Base-by-base conservation (phyloP, 2,113 vertebrate species). In the Paralichthys olivaceus region DNA sequence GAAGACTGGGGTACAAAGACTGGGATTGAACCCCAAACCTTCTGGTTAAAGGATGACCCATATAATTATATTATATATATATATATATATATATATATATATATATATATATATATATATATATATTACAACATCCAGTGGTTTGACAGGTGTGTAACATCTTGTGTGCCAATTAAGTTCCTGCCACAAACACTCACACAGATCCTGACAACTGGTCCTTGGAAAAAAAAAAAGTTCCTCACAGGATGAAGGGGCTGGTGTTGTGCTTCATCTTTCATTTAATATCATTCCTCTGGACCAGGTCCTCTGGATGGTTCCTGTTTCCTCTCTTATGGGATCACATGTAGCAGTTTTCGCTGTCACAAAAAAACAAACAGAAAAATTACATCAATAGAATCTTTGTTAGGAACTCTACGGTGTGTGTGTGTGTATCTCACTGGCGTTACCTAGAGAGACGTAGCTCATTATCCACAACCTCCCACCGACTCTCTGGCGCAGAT, bases 381-480 rank as follows among this genome's bases (percentile, higher is more conserved):
- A 76, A 76, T 58, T 2, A 60, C 34, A 71, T 74, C 54, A 80
- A 80, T 75, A 54, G 65, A 69, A 72, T 11, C n/a, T 59, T 70
- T 75, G 64, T 71, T 6, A 37, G 32, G 53, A 58, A 58, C 32
- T 65, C 55, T 26, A 5, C 69, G 65, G 65, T 85, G 15, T 61
- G 29, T 84, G 13, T 60, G 26, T 34, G 82, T 64, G 43, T 26
- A 63, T 86, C 79, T 55, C 6, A 9, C 60, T 75, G 59, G 51
- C 43, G 84, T 87, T 85, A 81, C 79, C 75, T 22, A 64, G 78
- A 62, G 83, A 85, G 74, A 89, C 45, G 4, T 40, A 62, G 45
- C 68, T 84, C 69, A 83, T 85, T 84, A 83, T 29, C 77, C 77
- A 69, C 54, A 83, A 80, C 83, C 79, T 85, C 76, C 77, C 75